Base-by-base conservation (phyloP, 2,113 vertebrate species). In the Alosa alosa region DNA sequence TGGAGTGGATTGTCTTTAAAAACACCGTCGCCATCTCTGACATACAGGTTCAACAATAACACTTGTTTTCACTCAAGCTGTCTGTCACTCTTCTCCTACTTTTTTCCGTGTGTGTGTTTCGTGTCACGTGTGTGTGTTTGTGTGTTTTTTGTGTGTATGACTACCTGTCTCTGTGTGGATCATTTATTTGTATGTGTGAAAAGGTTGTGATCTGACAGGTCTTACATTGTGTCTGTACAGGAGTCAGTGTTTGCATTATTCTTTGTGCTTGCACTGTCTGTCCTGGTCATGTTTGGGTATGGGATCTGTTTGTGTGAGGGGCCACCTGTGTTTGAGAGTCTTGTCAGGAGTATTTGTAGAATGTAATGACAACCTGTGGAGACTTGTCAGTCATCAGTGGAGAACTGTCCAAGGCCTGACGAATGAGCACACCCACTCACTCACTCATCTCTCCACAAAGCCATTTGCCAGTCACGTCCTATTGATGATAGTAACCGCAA, bases 1-100 rank as follows among this genome's bases (percentile, higher is more conserved):
- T 99, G 6, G 96, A 99, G 92, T 99, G 98, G 98, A 96, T 99
- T 90, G 89, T 99, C 82, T 98, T 99, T 89, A 99, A 97, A 94
- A 95, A 97, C 87, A 96, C 96, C 0, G 96, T 95, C 81, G 92
- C 92, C 91, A 96, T 99, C 91, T 99, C 98, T 85, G 96, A 98
- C 87, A 90, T 92, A 49, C 98, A 99, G 98, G 98, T 99, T 93
- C 11, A 87, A 86, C 45, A 15, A 68, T 4, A 9, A 36, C 68
- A 75, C 13, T 75, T 39, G 1, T 78, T 3, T 39, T 15, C 39
- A 39, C 36, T 78, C 4, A 13, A 39, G 9, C 3, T 15, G 10
- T 68, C n/a, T 68, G 9, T 68, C 60, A 1, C 13, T 20, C 52
- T 55, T 11, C 1, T 3, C 15, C 52, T n/a, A 1, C 47, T 50